Base-by-base conservation (phyloP, 1,140 invertebrate genomes). In the Colletes gigas region DNA sequence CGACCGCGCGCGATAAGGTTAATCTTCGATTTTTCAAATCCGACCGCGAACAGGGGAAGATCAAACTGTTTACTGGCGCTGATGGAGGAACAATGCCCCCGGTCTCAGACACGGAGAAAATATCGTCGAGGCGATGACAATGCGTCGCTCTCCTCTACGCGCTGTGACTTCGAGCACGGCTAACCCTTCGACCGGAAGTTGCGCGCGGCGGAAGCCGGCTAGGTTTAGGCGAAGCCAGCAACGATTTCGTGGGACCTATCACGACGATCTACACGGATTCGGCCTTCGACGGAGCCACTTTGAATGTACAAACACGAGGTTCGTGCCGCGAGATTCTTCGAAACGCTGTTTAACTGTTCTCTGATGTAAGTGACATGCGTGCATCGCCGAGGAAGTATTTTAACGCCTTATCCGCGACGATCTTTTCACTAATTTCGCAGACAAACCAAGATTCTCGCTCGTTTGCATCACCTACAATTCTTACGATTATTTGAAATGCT, bases 151-250 rank as follows among this genome's bases (percentile, higher is more conserved):
- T 63, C 55, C 59, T 50, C 62, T 44, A 12, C 39, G 19, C n/a
- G 15, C 10, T 30, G 30, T 59, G 63, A 75, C 69, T 86, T 75
- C 14, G 47, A 10, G 81, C 76, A 62, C 74, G 85, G 50, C 71
- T 82, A 90, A 88, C 91, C 87, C 89, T 89, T 85, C 86, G 69
- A 81, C 87, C 90, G 92, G 92, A 92, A 92, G 88, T 88, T 84
- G 84, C 83, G 73, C 86, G 83, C 90, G 82, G 77, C 89, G 91
- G 92, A 92, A 91, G 89, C 87, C 87, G 85, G 78, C 90, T 91
- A 89, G 88, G 88, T 90, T 90, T 88, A 82, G 86, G 83, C 79
- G 88, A 88, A 74, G 88, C 86, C 87, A 88, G 89, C 14, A 89
- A 91, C 84, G 80, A 90, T 77, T 87, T 73, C 55, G 73, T 80